phyloP scores from a whole-genome alignment of 2,888 invertebrate genomes.

The Nebria salina region DNA sequence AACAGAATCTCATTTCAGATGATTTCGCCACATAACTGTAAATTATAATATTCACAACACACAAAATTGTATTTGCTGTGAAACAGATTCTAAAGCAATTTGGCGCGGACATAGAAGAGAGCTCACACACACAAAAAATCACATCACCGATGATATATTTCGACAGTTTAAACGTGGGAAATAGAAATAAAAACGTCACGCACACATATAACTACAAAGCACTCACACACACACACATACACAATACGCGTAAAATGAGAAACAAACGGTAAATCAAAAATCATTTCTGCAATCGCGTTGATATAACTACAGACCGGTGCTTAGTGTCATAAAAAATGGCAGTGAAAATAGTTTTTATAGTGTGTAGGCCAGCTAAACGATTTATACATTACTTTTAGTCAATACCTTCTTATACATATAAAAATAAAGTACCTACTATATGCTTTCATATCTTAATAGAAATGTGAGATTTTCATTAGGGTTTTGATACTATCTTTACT shows the following conservation, averaged over 20 bases:
- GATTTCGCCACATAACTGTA: not conserved
- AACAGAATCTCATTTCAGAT: constrained; percentile 3
- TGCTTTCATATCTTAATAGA: constrained; percentile 47
- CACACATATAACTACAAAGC: not conserved
- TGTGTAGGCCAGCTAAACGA: not conserved
- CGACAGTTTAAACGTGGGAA: constrained; percentile 11
- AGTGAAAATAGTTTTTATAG: constrained; percentile 3
- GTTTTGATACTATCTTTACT: no score
- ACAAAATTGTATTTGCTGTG: not conserved
- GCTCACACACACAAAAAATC: not conserved
- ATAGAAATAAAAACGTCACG: constrained; percentile 6
- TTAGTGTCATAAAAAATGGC: not conserved
- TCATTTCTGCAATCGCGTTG: not conserved
- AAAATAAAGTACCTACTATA: constrained; percentile 45
- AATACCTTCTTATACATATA: constrained; percentile 28
- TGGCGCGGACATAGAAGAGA: not conserved
- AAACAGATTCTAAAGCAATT: constrained; percentile 2
- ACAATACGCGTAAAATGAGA: not conserved
- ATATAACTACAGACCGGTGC: not conserved
- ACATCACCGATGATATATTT: not conserved
- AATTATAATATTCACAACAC: not conserved
- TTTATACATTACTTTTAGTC: not conserved
- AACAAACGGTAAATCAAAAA: constrained; percentile 15
- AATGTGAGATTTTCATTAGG: no score
- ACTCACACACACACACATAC: constrained; percentile 10